These are phyloP conservation scores for Pocota personata DNA, from an alignment of 2,888 invertebrate genomes.

Conservation along the genomic window DNA sequence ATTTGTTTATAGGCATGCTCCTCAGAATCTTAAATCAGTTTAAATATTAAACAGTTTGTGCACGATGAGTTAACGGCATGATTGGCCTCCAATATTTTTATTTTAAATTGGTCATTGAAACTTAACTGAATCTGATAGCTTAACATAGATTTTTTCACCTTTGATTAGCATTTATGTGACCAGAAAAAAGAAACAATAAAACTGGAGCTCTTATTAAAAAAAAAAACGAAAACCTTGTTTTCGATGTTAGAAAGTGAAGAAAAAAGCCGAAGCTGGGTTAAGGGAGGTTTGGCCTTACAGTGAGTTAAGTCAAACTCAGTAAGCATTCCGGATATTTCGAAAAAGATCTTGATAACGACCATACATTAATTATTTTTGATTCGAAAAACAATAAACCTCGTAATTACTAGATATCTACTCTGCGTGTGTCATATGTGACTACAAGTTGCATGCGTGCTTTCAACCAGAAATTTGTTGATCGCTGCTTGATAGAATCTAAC, in stretches of 20 bases:
- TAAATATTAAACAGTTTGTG: not conserved
- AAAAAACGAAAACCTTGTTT: not conserved
- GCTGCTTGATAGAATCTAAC: not conserved
- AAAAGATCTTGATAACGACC: not conserved
- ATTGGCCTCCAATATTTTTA: not conserved
- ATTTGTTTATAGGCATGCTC: not conserved
- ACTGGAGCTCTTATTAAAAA: not conserved
- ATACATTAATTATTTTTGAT: not conserved
- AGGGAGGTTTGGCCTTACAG: not conserved
- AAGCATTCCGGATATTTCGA: not conserved
- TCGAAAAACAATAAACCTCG: conserved; percentile 9
- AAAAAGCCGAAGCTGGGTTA: not conserved
- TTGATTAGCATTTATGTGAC: not conserved
- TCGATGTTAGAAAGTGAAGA: not conserved
- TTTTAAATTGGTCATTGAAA: conserved; percentile 20
- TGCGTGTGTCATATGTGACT: not conserved
- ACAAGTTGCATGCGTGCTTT: conserved; percentile 11
- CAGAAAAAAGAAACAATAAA: not conserved
- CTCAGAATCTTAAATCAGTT: not conserved
- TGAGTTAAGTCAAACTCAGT: not conserved
- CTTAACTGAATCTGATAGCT: not conserved
- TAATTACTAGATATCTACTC: conserved; percentile 21
- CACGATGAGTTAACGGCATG: not conserved
- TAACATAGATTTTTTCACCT: not conserved
- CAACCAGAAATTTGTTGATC: conserved; percentile 3